These are phyloP conservation scores for Panopea generosa DNA, from an alignment of 2,888 invertebrate genomes.

Conservation along the genomic window DNA sequence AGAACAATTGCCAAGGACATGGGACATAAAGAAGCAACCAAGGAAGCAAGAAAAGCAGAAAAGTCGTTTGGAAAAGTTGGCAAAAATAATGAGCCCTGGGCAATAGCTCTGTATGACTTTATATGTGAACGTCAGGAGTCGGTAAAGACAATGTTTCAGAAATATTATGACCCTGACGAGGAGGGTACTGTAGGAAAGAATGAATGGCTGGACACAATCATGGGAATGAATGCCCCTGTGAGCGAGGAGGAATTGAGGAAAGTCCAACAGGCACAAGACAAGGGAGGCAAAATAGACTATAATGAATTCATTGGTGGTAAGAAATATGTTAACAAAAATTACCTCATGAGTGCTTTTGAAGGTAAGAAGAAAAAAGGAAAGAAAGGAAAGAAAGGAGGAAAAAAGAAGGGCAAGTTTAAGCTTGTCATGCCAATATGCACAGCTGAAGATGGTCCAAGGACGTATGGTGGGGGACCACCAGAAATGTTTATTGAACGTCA, in stretches of 20 bases:
- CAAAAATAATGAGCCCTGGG: constrained; percentile 84
- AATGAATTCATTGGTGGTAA: constrained; percentile 83
- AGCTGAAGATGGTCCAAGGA: constrained; percentile 80
- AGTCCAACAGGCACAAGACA: constrained; percentile 77
- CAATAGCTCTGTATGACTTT: constrained; percentile 84
- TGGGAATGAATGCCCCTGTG: constrained; percentile 78
- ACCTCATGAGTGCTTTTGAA: constrained; percentile 83
- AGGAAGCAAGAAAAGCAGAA: constrained; percentile 84
- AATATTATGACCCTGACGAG: constrained; percentile 81
- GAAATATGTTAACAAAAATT: constrained; percentile 85
- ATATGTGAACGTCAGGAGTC: constrained; percentile 71
- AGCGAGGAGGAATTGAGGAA: constrained; percentile 80
- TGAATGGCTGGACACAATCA: constrained; percentile 80
- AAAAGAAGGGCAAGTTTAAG: constrained; percentile 84
- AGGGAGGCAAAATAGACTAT: constrained; percentile 83
- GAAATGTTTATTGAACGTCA: constrained; percentile 82
- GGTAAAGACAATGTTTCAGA: constrained; percentile 78
- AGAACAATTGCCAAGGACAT: constrained; percentile 83
- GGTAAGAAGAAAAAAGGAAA: constrained; percentile 85
- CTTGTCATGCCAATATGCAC: constrained; percentile 84
- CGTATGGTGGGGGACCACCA: constrained; percentile 83
- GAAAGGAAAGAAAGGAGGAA: constrained; percentile 78
- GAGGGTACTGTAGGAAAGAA: constrained; percentile 76
- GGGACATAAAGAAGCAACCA: constrained; percentile 83
- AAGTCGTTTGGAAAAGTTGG: constrained; percentile 83